Evolutionary conservation across 2,888 invertebrate species (phyloP), one percentile per base, ranked within the genome.

Genomic region (Dicyrtomina minuta): DNA sequence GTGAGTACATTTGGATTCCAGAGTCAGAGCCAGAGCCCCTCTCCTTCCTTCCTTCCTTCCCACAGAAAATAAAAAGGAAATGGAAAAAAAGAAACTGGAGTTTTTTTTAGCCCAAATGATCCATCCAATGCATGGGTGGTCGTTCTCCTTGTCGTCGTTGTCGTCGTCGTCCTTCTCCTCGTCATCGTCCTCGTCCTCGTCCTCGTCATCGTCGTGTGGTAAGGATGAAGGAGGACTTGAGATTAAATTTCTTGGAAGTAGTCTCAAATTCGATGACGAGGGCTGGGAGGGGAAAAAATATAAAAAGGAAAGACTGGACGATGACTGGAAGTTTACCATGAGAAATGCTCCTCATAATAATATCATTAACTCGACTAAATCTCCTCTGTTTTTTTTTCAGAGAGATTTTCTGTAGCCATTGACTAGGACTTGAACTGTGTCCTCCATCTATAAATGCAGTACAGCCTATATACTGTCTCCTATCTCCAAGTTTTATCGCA

Each of bases 231-330:
- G 8, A 33, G 33, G 33, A 44, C 26, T n/a, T 49, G 39, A 64
- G 64, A 64, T 64, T 51, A 64, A 33, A 51, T 51, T 53, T 64
- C 51, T 64, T n/a, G n/a, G 33, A 17, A 15, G 51, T 64, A n/a
- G 53, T 64, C 64, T 64, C 51, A 27, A 39, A 33, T 64, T 64
- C 27, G 53, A 51, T 53, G 39, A 51, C 15, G 39, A n/a, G n/a
- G n/a, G n/a, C n/a, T n/a, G n/a, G n/a, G n/a, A n/a, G 20, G 27
- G 26, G 39, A 53, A 64, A 64, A 24, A 17, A 60, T 20, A 12
- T n/a, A n/a, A 26, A 55, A 15, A 55, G 8, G 15, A 8, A 55
- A n/a, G n/a, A 13, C 15, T 44, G 27, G 44, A 13, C 44, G 46
- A 13, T 24, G 46, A 13, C 26, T 33, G 4, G 8, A 33, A 53